Conservation (phyloP, 2,113 vertebrate species). For the Hydrolagus affinis region DNA sequence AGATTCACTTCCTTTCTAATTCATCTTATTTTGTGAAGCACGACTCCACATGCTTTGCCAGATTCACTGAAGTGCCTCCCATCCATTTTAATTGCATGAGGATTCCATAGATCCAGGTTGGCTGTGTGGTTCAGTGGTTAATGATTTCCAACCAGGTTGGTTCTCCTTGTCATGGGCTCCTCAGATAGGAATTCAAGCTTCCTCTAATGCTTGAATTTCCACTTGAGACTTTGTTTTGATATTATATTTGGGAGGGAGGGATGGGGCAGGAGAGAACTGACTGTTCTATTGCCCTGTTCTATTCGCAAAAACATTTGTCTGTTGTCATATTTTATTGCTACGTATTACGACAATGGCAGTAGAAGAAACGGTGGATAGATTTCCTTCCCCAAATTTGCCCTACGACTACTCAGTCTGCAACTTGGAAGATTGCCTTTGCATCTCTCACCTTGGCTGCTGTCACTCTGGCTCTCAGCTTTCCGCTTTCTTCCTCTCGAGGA, state of each 20-base stretch:
- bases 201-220: not conserved
- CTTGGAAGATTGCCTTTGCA: not conserved
- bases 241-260: not conserved
- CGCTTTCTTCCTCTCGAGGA: conserved; percentile 89
- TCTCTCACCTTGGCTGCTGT: conserved; percentile 89
- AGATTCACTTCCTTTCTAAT: too few species aligned
- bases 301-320: conserved; percentile 4
- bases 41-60: too few species aligned
- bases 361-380: not conserved
- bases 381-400: not conserved
- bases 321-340: not conserved
- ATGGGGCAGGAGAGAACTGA: not conserved
- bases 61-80: too few species aligned
- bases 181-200: not conserved
- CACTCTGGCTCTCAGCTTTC: conserved; percentile 92
- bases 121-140: too few species aligned
- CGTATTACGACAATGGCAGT: not conserved
- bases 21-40: too few species aligned
- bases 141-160: too few species aligned
- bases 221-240: too few species aligned
- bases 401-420: not conserved
- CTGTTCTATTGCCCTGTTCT: not conserved
- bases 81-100: too few species aligned
- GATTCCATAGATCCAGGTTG: too few species aligned
- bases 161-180: not conserved